Conservation (phyloP, 2,797 vertebrate genomes). For the Leptodactylus fallax region DNA sequence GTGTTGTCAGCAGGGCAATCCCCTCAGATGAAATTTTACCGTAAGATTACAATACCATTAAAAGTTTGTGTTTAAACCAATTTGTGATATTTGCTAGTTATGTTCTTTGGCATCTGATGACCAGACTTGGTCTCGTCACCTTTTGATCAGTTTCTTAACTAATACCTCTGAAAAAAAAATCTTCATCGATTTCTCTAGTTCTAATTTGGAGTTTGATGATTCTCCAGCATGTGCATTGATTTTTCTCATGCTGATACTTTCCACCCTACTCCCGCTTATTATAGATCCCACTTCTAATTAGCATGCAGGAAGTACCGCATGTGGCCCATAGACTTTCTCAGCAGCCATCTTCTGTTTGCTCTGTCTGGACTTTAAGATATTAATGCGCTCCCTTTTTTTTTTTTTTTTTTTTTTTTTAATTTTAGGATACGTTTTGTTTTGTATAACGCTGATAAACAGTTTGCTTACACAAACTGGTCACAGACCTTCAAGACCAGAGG, state of each 20-base stretch:
- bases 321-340: neutral
- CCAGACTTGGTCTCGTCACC: neutral
- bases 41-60: neutral
- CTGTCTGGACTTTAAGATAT: neutral
- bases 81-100: neutral
- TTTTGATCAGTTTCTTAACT: neutral
- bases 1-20: too few relatives aligned
- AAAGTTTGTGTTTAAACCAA: neutral
- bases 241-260: slow-evolving; percentile 35
- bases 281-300: slow-evolving; percentile 54
- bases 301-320: neutral
- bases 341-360: neutral
- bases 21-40: neutral
- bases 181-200: neutral
- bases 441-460: slow-evolving; percentile 10
- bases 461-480: slow-evolving; percentile 55
- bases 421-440: slow-evolving; percentile 47
- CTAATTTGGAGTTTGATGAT: slow-evolving; percentile 1
- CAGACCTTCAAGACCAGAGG: slow-evolving; percentile 35
- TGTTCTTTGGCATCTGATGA: neutral
- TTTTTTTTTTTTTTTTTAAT: neutral
- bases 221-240: slow-evolving; percentile 38
- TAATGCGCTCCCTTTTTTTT: neutral
- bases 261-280: slow-evolving; percentile 19
- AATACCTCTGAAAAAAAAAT: neutral